Base-by-base conservation (phyloP, 35 echinoderm and acorn worm genomes). In the Anneissia japonica region DNA sequence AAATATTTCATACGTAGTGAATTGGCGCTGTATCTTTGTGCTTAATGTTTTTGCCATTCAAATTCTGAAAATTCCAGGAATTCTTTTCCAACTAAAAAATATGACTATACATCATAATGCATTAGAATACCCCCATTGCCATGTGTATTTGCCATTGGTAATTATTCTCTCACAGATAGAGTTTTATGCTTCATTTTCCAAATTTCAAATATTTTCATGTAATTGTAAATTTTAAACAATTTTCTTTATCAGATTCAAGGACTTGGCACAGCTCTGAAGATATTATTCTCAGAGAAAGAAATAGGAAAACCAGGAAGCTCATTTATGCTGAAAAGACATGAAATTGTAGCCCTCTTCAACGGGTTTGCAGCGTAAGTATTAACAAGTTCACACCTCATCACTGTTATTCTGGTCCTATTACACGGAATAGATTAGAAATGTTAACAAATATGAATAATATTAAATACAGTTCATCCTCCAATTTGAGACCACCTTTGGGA, bases 201-300 rank as follows among this genome's bases (percentile, higher is more conserved):
- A 38, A 14, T 21, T 56, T 30, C 13, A 78, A 78, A 12, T 32
- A 78, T 78, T 14, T 19, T 16, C 14, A 78, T 78, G 32, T 19
- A 17, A 78, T 13, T 32, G 31, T 12, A 14, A 13, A 31, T 23
- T 28, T 23, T 36, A 39, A 30, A 28, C 29, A 37, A 35, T 35
- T 79, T 77, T 46, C 76, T 64, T 37, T 31, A 34, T 16, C 82
- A 97, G 94, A 85, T 88, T 34, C 84, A 91, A 88, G 94, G 94
- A 37, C 73, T 97, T 6, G 94, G 94, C 5, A 97, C 94, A 76
- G 94, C 94, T 76, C 74, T 97, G 33, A 97, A 97, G 72, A 97
- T 97, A 37, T 85, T 97, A 14, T 97, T 97, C 74, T 90, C 94
- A 38, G 84, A 89, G 17, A 37, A 81, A 37, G 36, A 76, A 28